Conservation (phyloP, 2,113 vertebrate genomes). For the Syngnathoides biaculeatus region DNA sequence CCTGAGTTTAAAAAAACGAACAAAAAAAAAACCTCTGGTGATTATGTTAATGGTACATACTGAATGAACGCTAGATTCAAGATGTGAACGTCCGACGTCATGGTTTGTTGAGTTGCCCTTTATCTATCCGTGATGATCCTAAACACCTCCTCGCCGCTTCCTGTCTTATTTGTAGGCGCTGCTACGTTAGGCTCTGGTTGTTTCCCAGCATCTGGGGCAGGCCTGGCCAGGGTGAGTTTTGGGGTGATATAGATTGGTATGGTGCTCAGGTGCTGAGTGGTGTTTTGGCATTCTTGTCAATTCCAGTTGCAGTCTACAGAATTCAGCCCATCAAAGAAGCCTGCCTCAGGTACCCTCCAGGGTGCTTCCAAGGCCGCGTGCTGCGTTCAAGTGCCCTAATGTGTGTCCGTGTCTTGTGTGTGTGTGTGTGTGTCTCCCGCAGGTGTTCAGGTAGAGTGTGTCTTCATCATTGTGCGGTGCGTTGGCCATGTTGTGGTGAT, state of each 20-base stretch:
- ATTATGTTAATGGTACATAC: not conserved
- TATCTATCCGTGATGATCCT: not conserved
- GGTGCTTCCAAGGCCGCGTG: not conserved
- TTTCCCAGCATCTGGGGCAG: slow-evolving; percentile 71
- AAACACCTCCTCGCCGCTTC: not conserved
- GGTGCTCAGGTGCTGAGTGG: not conserved
- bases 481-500: not conserved
- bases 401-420: slow-evolving; percentile 1
- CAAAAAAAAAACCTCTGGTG: slow-evolving; percentile 1
- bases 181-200: slow-evolving; percentile 69
- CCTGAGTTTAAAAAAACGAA: too few species aligned
- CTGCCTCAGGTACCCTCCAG: slow-evolving; percentile 30
- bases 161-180: slow-evolving; percentile 59
- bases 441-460: slow-evolving; percentile 53
- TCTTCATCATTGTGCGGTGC: not conserved
- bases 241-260: not conserved
- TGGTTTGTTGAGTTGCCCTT: not conserved
- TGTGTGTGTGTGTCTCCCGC: slow-evolving; percentile 17
- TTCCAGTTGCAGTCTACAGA: slow-evolving; percentile 85
- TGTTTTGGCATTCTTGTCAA: slow-evolving; percentile 20
- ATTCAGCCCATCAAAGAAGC: slow-evolving; percentile 73
- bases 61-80: not conserved
- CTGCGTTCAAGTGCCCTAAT: not conserved
- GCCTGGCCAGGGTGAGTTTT: slow-evolving; percentile 80
- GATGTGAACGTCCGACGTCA: not conserved